Percentiles rank a stretch among this genome's conserved stretches.
phyloP scores from a whole-genome alignment of 2,888 invertebrate genomes.

The Lydus trimaculatus region DNA sequence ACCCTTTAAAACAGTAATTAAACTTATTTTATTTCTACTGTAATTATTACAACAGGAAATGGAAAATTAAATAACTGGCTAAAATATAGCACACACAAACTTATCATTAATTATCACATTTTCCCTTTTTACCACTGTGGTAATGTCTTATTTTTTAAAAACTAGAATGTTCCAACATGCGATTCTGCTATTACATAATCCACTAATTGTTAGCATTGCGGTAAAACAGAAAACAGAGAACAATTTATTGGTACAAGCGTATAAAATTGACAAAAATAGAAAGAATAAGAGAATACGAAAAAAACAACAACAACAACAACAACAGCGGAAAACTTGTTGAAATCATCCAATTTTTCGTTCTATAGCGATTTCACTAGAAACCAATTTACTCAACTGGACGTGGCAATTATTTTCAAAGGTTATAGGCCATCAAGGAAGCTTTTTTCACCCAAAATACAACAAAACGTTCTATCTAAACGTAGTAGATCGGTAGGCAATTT shows the following conservation, averaged over 20 bases:
- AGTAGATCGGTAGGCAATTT: background rate
- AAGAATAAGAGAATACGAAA: background rate
- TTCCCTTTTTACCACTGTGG: background rate
- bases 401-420: slow-evolving; percentile 9
- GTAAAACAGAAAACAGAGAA: background rate
- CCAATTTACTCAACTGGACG: slow-evolving; percentile 5
- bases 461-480: slow-evolving; percentile 2
- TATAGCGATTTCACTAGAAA: slow-evolving; percentile 2
- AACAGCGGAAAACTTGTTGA: slow-evolving; percentile 10
- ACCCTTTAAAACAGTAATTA: no score
- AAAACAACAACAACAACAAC: background rate
- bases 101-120: background rate
- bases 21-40: background rate
- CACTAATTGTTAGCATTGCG: background rate
- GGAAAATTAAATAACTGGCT: background rate
- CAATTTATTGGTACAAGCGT: slow-evolving; percentile 1
- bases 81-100: background rate
- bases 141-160: background rate
- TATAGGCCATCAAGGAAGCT: slow-evolving; percentile 6
- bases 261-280: background rate
- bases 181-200: background rate
- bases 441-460: background rate
- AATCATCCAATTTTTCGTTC: slow-evolving; percentile 7
- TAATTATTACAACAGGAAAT: background rate
- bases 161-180: background rate